Evolutionary conservation across 2,797 vertebrate species (phyloP), one percentile per base, ranked within the genome.

Genomic region (Chromobotia macracanthus): DNA sequence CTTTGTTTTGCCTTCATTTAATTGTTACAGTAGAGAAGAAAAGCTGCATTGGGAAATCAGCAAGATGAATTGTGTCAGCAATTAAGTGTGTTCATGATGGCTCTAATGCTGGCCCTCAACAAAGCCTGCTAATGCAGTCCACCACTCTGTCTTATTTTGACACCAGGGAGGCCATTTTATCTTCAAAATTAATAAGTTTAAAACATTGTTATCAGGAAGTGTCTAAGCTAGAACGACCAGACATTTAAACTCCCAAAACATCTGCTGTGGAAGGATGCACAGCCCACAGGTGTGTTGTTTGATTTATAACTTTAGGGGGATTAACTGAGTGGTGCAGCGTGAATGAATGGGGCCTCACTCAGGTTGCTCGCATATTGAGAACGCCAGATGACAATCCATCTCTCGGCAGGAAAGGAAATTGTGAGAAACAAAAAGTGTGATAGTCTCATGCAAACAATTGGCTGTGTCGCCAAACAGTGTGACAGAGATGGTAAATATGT

Each of bases 1-100:
- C 73, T 81, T 86, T 85, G 79, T 78, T 84, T 71, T 63, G 69
- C 82, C 9, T 82, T 60, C 48, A 65, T 84, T 79, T 84, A 85
- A 81, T 84, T 87, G 80, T 82, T 86, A 64, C 69, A 48, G 70
- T 72, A 77, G 76, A 80, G 74, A 67, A 65, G 58, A 80, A 81
- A 77, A 48, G 61, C 51, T 70, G 53, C 41, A 55, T 21, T 67
- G 61, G 82, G 56, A 65, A 74, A 73, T 76, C 19, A 73, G 71
- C 58, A 10, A 70, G 80, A 63, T 72, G 56, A 85, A 81, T 79
- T 71, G 63, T 80, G 79, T 80, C 77, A 74, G 85, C 81, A 84
- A 80, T 82, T 82, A 83, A 82, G 67, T 72, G 9, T 71, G 41
- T 60, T 73, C 58, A 64, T 31, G 61, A 80, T 83, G 84, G 69